Conservation (phyloP, 37 sponge, comb jelly and placozoan genomes). For the Lycopodina hypogea region DNA sequence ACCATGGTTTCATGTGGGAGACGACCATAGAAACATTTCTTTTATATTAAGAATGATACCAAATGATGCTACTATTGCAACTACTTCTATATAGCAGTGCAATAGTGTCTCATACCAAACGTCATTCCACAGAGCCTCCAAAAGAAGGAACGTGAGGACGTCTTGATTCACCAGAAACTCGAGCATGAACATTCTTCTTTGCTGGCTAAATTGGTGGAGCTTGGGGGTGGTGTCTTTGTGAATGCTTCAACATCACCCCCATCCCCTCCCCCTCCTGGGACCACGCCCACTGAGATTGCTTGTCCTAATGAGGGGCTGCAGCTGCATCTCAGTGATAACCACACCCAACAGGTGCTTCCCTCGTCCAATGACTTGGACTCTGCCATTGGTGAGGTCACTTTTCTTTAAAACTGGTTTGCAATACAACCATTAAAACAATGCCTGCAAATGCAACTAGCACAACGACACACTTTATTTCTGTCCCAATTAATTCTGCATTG, state of each 20-base stretch:
- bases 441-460: no score
- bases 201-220: constrained; percentile 44
- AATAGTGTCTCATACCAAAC: no score
- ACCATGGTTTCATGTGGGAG: no score
- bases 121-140: constrained; percentile 28
- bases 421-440: no score
- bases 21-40: no score
- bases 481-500: no score
- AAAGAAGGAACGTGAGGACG: constrained; percentile 50
- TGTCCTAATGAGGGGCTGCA: constrained; percentile 11
- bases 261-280: constrained; percentile 6
- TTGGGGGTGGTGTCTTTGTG: constrained; percentile 37
- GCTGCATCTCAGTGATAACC: neutral
- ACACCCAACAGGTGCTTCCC: neutral
- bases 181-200: constrained; percentile 34
- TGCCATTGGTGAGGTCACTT: neutral
- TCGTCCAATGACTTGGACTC: neutral
- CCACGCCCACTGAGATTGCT: constrained; percentile 7
- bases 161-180: constrained; percentile 20
- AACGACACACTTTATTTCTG: no score
- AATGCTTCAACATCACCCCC: neutral
- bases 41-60: no score
- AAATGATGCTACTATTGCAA: no score
- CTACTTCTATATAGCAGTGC: no score
- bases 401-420: no score